phyloP scores from a whole-genome alignment of 30 jellyfish, hydroid and myxozoan genomes.

The Pelagia noctiluca region DNA sequence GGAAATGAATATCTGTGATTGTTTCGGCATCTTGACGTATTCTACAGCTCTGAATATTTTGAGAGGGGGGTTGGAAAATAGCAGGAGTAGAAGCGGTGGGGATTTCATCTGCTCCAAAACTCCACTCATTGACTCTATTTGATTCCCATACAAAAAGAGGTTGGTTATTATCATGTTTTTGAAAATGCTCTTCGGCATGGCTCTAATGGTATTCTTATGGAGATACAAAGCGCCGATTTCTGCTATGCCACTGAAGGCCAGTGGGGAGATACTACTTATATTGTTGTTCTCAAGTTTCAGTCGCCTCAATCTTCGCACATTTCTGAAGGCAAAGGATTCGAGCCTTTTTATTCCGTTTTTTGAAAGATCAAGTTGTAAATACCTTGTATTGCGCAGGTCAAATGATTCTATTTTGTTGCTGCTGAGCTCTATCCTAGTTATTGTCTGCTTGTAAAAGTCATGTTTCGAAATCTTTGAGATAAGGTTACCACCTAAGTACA shows the following conservation, averaged over 20 bases:
- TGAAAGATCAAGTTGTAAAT: slow-evolving; percentile 20
- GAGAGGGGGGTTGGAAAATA: slow-evolving; percentile 14
- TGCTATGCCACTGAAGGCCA: slow-evolving; percentile 48
- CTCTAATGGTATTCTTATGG: slow-evolving; percentile 16
- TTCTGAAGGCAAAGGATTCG: slow-evolving; percentile 20
- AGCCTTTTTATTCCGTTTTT: slow-evolving; percentile 16
- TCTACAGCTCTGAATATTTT: neutral
- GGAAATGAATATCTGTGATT: slow-evolving; percentile 9
- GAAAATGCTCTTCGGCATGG: neutral
- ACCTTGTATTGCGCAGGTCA: neutral
- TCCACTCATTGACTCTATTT: neutral
- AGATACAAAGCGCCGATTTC: slow-evolving; percentile 15
- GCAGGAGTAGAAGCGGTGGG: slow-evolving; percentile 3
- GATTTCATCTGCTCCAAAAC: neutral
- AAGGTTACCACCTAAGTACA: slow-evolving; percentile 9
- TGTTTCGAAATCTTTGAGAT: neutral
- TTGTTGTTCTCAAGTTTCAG: slow-evolving; percentile 38
- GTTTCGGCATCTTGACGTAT: neutral
- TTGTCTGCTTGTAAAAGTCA: neutral
- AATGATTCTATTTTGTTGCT: slow-evolving; percentile 26
- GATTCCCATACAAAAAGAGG: slow-evolving; percentile 22
- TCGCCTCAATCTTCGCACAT: neutral
- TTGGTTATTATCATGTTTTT: neutral
- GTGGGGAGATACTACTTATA: slow-evolving; percentile 21
- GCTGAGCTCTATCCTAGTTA: neutral